Conservation (phyloP, 2,113 vertebrate genomes). For the Malurus elegans region DNA sequence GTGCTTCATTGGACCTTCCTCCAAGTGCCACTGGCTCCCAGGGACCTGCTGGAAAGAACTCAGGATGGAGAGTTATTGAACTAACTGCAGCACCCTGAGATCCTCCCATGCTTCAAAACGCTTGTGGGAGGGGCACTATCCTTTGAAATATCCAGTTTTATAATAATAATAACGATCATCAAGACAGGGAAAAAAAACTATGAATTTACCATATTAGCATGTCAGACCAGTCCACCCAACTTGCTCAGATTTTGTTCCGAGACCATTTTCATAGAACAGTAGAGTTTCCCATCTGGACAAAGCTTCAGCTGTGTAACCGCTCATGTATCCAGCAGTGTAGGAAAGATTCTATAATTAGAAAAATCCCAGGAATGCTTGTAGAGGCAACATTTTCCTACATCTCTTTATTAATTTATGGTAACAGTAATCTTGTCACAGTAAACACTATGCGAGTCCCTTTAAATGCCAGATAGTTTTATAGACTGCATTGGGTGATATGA, state of each 20-base stretch:
- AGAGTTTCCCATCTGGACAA: not conserved
- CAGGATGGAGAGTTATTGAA: not conserved
- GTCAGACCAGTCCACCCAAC: not conserved
- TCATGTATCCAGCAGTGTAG: not conserved
- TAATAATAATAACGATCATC: fast-evolving
- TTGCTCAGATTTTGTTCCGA: not conserved
- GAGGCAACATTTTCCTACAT: not conserved
- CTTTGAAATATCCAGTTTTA: not conserved
- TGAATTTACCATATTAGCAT: not conserved
- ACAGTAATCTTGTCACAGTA: not conserved
- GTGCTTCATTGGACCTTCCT: not conserved
- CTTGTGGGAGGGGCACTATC: not conserved
- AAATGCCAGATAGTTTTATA: not conserved
- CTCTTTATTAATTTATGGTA: not conserved
- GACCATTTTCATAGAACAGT: not conserved
- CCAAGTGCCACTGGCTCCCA: not conserved
- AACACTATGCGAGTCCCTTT: not conserved
- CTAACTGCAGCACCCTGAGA: not conserved
- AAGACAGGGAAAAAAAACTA: not conserved
- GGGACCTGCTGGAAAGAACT: not conserved
- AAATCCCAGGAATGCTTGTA: not conserved
- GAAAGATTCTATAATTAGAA: conserved; percentile 6
- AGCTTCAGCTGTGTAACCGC: not conserved
- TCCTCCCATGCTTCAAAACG: not conserved
- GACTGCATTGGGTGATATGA: not conserved